Evolutionary conservation across 2,888 invertebrate genomes (phyloP).

Genomic region (Cancer borealis): DNA sequence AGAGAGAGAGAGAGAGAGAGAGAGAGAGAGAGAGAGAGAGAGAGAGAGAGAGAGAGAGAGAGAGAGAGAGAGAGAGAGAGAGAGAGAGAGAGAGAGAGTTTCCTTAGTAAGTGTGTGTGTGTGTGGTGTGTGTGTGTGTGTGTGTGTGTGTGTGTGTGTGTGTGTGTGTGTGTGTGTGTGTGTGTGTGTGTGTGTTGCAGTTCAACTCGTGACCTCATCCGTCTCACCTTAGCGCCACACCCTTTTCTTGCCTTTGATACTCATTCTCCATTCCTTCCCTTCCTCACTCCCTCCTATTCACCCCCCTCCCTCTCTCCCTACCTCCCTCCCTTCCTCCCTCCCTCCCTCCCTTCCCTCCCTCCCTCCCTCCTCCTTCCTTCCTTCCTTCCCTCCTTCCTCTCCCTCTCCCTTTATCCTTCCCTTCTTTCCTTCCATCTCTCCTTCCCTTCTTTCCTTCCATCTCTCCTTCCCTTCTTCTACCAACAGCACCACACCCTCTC

Average conservation of each 20-base stretch:
- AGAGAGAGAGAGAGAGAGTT: no score
- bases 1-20: slow-evolving; percentile 32
- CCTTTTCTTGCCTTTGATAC: not conserved
- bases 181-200: not conserved
- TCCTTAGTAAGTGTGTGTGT: no score
- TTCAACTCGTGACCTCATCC: not conserved
- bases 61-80: slow-evolving; percentile 32
- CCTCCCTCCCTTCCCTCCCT: not conserved
- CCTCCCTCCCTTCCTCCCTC: not conserved
- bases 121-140: not conserved
- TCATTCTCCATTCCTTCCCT: not conserved
- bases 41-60: not conserved
- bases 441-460: no score
- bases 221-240: not conserved
- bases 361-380: no score
- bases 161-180: slow-evolving; percentile 2
- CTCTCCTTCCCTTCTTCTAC: not conserved
- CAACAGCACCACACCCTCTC: not conserved
- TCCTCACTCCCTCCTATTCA: not conserved
- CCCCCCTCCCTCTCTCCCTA: not conserved
- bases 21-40: slow-evolving; percentile 14
- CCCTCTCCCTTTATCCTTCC: not conserved
- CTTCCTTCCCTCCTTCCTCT: no score
- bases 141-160: slow-evolving; percentile 32
- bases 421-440: not conserved